Evolutionary conservation across 2,888 invertebrate genomes (phyloP).

Genomic region (Eupithecia insigniata): DNA sequence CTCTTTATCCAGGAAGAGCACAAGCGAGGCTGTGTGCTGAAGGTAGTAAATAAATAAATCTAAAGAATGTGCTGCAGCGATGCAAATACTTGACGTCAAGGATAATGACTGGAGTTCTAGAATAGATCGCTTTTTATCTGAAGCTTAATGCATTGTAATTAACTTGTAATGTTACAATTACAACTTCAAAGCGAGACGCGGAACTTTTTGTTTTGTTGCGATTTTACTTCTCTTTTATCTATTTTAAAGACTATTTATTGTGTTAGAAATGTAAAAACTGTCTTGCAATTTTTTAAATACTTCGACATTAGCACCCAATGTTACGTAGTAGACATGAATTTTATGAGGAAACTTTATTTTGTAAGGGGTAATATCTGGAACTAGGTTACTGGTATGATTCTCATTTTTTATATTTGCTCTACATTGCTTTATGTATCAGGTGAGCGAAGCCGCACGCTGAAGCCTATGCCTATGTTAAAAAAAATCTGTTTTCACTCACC

Average conservation of each 20-base stretch:
- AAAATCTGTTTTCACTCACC: neutral
- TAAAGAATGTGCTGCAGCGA: neutral
- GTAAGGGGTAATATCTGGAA: neutral
- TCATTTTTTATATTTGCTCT: neutral
- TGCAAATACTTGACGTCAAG: neutral
- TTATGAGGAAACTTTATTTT: too few species aligned
- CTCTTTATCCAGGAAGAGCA: neutral
- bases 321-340: too few species aligned
- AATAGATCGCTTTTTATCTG: slow-evolving; percentile 10
- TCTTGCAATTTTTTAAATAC: neutral
- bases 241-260: neutral
- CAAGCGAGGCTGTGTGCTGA: neutral
- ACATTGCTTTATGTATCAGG: neutral
- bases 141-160: slow-evolving; percentile 11
- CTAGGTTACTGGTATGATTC: neutral
- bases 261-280: neutral
- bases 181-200: neutral
- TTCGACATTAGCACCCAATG: too few species aligned
- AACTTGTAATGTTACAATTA: slow-evolving; percentile 3
- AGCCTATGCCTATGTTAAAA: too few species aligned
- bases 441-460: too few species aligned
- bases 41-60: neutral
- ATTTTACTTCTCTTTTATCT: neutral
- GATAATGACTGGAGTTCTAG: neutral
- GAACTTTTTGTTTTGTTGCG: neutral